Conservation (phyloP, 92 coral and sea anemone genomes). For the Pocillopora grandis region DNA sequence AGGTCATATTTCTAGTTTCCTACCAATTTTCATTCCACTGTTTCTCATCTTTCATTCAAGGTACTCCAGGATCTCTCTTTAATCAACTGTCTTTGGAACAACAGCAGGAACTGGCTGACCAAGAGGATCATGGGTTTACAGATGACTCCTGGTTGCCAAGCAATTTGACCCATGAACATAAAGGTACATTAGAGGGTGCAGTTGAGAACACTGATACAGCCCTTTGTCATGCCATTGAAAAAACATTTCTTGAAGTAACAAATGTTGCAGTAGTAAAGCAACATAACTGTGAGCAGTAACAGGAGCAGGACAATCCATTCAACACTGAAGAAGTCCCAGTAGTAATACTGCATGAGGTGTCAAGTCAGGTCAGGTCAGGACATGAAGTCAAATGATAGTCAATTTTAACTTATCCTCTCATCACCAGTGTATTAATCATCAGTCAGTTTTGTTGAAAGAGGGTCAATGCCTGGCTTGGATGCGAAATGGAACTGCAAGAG, state of each 20-base stretch:
- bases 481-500: not conserved
- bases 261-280: conserved; percentile 49
- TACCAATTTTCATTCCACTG: too few relatives aligned
- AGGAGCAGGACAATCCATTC: not conserved
- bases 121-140: conserved; percentile 74
- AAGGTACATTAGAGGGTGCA: conserved; percentile 17
- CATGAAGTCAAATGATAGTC: too few relatives aligned
- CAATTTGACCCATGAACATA: conserved; percentile 26
- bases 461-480: not conserved
- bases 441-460: too few relatives aligned
- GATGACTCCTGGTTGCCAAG: conserved; percentile 55
- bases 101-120: conserved; percentile 46
- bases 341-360: too few relatives aligned
- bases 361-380: too few relatives aligned
- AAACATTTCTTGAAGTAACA: conserved; percentile 79
- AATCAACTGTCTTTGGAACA: conserved; percentile 53
- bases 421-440: too few relatives aligned
- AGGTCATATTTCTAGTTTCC: too few relatives aligned
- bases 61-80: conserved; percentile 61
- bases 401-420: too few relatives aligned
- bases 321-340: not conserved
- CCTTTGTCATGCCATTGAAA: conserved; percentile 79
- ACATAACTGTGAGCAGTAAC: conserved; percentile 11
- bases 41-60: conserved; percentile 24
- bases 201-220: conserved; percentile 57